Evolutionary conservation across 2,113 vertebrate genomes (phyloP).

Genomic region (Rutilus rutilus): DNA sequence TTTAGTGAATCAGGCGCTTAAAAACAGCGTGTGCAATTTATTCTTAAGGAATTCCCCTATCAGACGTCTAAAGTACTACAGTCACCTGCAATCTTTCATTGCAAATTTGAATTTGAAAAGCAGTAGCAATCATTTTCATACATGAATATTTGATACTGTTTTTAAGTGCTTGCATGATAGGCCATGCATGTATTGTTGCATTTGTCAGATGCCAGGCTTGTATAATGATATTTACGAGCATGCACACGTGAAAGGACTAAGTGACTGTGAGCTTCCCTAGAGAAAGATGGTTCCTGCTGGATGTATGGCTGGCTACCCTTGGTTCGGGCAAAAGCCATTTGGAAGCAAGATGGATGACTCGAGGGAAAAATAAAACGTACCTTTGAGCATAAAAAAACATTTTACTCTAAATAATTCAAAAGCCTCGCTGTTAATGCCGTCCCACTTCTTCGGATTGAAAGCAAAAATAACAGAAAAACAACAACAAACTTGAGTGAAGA

Average conservation of each 20-base stretch:
- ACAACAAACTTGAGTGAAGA: slow-evolving; percentile 29
- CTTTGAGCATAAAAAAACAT: slow-evolving; percentile 44
- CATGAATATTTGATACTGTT: slow-evolving; percentile 17
- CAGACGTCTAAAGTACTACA: background rate
- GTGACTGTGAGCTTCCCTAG: background rate
- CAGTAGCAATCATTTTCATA: background rate
- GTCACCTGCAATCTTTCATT: background rate
- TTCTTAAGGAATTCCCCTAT: background rate
- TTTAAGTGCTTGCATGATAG: background rate
- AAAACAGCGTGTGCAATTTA: background rate
- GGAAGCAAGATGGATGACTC: slow-evolving; percentile 35
- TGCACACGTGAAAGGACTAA: background rate
- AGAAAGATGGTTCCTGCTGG: slow-evolving; percentile 3
- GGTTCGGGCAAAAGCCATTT: slow-evolving; percentile 36
- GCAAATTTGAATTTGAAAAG: background rate
- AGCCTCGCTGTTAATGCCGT: slow-evolving; percentile 53
- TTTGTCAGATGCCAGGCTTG: background rate
- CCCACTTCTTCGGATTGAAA: slow-evolving; percentile 35
- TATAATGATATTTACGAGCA: slow-evolving; percentile 22
- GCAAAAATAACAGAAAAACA: slow-evolving; percentile 45
- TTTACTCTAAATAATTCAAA: slow-evolving; percentile 60
- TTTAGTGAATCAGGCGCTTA: background rate
- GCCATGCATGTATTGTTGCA: background rate
- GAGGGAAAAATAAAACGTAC: slow-evolving; percentile 48
- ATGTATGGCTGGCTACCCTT: slow-evolving; percentile 34